Conservation (phyloP, 2,888 invertebrate species). For the Lingula anatina region DNA sequence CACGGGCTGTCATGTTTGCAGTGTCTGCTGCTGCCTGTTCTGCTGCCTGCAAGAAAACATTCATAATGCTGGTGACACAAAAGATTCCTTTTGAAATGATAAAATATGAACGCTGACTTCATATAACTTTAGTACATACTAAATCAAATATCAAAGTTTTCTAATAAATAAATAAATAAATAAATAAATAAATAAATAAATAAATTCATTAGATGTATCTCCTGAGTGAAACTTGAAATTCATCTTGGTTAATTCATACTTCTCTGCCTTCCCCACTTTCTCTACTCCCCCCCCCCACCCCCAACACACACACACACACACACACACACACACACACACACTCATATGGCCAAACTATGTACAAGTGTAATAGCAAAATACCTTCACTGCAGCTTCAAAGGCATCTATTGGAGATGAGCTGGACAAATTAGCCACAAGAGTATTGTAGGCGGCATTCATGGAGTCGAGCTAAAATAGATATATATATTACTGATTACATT, state of each 20-base stretch:
- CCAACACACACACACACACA: neutral
- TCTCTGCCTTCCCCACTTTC: neutral
- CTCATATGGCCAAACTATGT: too few relatives aligned
- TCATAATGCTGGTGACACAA: too few relatives aligned
- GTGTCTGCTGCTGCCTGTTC: constrained; percentile 49
- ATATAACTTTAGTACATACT: too few relatives aligned
- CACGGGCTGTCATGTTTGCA: constrained; percentile 56
- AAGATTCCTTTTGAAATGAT: neutral
- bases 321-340: constrained; percentile 2
- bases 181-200: too few relatives aligned
- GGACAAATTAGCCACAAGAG: too few relatives aligned
- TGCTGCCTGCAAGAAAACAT: constrained; percentile 37
- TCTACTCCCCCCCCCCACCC: neutral
- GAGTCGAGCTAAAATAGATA: constrained; percentile 11
- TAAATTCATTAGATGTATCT: too few relatives aligned
- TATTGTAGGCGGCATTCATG: constrained; percentile 11
- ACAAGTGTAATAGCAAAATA: too few relatives aligned
- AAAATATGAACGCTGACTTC: neutral
- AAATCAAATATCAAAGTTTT: too few relatives aligned
- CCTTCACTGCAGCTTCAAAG: constrained; percentile 25
- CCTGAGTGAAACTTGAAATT: neutral
- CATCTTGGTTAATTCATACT: neutral
- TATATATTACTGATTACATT: too few relatives aligned
- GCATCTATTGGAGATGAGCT: constrained; percentile 17
- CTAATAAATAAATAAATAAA: too few relatives aligned